Conservation (phyloP, 30 jellyfish, hydroid and myxozoan species). For the Aurelia sp. region DNA sequence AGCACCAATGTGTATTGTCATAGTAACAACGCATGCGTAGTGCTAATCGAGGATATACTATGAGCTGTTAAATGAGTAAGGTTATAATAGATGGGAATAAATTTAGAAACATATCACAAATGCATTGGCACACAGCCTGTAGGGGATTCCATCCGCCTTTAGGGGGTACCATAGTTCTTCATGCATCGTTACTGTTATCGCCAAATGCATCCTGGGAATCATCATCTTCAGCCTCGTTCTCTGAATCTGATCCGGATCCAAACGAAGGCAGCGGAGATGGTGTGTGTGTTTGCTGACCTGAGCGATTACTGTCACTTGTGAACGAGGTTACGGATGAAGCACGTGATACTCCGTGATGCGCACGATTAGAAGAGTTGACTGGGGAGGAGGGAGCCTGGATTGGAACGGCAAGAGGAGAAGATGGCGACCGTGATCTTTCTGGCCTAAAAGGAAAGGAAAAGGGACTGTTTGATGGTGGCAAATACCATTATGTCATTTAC, state of each 20-base stretch:
- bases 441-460: conserved; percentile 3
- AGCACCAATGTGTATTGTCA: no score
- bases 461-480: no score
- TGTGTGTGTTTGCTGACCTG: conserved; percentile 78
- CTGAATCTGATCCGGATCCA: conserved; percentile 82
- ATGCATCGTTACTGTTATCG: conserved; percentile 73
- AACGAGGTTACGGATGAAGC: conserved; percentile 76
- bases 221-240: conserved; percentile 73
- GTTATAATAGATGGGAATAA: no score
- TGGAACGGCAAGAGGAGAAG: conserved; percentile 94
- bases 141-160: background rate
- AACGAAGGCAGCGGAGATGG: conserved; percentile 80
- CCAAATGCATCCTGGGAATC: conserved; percentile 70
- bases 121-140: no score
- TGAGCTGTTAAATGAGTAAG: no score
- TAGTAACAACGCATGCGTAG: no score
- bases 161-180: background rate
- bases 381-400: conserved; percentile 76
- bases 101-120: no score
- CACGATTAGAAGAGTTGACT: conserved; percentile 34
- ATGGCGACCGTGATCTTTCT: conserved; percentile 60
- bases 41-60: no score
- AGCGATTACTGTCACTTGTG: conserved; percentile 75
- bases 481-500: no score
- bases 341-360: conserved; percentile 63